Conservation (phyloP, 2,797 vertebrate species). For the Coreius guichenoti region DNA sequence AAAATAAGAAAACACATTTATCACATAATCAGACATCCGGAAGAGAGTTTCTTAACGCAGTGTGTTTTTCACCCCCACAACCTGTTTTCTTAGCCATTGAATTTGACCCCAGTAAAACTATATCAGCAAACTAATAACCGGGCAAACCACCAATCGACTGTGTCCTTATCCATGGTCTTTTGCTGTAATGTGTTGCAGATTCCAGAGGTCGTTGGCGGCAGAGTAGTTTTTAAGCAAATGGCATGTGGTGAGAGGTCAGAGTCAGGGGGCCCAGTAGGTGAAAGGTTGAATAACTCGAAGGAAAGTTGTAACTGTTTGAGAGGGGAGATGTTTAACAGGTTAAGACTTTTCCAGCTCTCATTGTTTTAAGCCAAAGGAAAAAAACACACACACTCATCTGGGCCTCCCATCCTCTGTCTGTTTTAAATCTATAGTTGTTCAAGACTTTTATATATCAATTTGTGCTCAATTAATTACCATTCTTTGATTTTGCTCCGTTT, state of each 20-base stretch:
- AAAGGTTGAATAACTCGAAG: constrained; percentile 90
- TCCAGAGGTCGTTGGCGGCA: constrained; percentile 81
- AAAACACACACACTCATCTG: constrained; percentile 35
- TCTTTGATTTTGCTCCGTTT: background rate
- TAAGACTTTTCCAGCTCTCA: constrained; percentile 63
- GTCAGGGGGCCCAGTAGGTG: constrained; percentile 79
- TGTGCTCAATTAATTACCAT: background rate
- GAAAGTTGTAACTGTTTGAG: constrained; percentile 80
- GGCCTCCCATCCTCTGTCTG: constrained; percentile 31
- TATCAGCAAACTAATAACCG: constrained; percentile 78
- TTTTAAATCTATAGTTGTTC: constrained; percentile 11
- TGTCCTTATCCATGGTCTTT: constrained; percentile 69
- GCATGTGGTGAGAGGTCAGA: constrained; percentile 84
- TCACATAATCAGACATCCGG: constrained; percentile 50
- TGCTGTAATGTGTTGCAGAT: constrained; percentile 82
- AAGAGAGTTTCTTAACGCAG: constrained; percentile 47
- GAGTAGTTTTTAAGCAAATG: constrained; percentile 83
- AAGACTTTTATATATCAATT: background rate
- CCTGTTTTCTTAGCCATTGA: constrained; percentile 72
- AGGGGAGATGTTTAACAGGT: constrained; percentile 76
- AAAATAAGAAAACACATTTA: constrained; percentile 34
- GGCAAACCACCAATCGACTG: constrained; percentile 73
- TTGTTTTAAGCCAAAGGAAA: constrained; percentile 51
- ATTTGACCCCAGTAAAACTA: constrained; percentile 79
- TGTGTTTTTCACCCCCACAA: constrained; percentile 45